Conservation (phyloP, 1,140 invertebrate genomes). For the Trichonephila clavata region DNA sequence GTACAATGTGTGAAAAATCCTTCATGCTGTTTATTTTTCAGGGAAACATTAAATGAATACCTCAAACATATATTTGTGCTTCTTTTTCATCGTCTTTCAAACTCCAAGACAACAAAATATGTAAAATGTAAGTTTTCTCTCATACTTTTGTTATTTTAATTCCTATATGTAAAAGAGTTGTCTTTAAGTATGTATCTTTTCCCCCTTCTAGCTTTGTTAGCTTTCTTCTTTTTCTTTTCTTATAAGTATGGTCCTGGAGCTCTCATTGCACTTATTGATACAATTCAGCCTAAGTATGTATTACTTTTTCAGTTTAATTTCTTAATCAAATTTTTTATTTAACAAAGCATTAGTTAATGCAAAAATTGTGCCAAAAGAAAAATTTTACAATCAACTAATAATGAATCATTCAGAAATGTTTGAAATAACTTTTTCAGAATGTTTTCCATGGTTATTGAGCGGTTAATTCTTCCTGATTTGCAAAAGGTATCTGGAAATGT, state of each 20-base stretch:
- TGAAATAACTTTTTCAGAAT: slow-evolving; percentile 85
- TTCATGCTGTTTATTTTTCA: slow-evolving; percentile 77
- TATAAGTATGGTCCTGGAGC: slow-evolving; percentile 88
- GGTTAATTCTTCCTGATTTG: slow-evolving; percentile 91
- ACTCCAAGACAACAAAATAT: slow-evolving; percentile 96
- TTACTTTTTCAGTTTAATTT: too few species aligned
- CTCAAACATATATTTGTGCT: slow-evolving; percentile 94
- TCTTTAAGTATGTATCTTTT: not conserved
- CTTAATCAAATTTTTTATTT: too few species aligned
- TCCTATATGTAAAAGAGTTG: not conserved
- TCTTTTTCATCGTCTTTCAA: slow-evolving; percentile 94
- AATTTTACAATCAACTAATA: too few species aligned
- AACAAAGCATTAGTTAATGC: too few species aligned
- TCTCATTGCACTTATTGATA: slow-evolving; percentile 90
- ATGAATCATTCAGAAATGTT: not conserved
- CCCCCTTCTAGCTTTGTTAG: slow-evolving; percentile 85
- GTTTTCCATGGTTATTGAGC: slow-evolving; percentile 96
- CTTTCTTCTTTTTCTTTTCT: slow-evolving; percentile 93
- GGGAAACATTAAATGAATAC: slow-evolving; percentile 86
- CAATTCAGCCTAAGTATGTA: slow-evolving; percentile 90
- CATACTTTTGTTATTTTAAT: not conserved
- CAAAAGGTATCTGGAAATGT: slow-evolving; percentile 91
- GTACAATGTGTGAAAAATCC: too few species aligned
- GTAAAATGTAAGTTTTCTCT: slow-evolving; percentile 85
- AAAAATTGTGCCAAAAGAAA: too few species aligned